Percentiles rank a stretch among this genome's conserved stretches.
Conservation (phyloP, 37 sponge, comb jelly and placozoan genomes). For the Spongia lamella region DNA sequence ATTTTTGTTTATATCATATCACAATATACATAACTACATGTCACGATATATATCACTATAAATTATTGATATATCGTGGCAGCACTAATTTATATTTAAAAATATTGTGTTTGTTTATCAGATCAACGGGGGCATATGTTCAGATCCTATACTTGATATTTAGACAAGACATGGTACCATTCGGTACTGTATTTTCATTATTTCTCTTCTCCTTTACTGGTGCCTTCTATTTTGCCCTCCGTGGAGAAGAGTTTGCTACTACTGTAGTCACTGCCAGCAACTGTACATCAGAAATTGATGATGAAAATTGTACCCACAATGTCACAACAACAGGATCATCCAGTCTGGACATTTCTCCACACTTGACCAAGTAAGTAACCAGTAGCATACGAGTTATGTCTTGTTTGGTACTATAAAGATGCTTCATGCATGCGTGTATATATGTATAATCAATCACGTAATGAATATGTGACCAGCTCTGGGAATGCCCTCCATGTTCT, state of each 20-base stretch:
- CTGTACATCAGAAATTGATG: neutral
- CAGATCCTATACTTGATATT: slow-evolving; percentile 42
- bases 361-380: slow-evolving; percentile 40
- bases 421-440: too few species aligned
- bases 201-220: slow-evolving; percentile 66
- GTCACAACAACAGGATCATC: neutral
- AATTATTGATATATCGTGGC: too few species aligned
- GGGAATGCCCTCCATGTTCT: too few species aligned
- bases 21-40: neutral
- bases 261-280: neutral
- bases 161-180: slow-evolving; percentile 46
- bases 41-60: too few species aligned
- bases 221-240: slow-evolving; percentile 56
- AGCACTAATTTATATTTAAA: too few species aligned
- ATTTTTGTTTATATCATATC: too few species aligned
- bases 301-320: neutral
- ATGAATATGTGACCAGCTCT: too few species aligned
- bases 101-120: too few species aligned
- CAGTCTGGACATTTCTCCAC: slow-evolving; percentile 29
- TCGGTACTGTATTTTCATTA: slow-evolving; percentile 45
- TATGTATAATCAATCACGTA: too few species aligned
- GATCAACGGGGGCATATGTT: slow-evolving; percentile 64
- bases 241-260: slow-evolving; percentile 36
- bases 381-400: too few species aligned
- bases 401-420: too few species aligned